A percentile compares a stretch with the other conserved stretches of the same genome.
Conservation (phyloP, 2,888 invertebrate species). For the Colletes collaris region DNA sequence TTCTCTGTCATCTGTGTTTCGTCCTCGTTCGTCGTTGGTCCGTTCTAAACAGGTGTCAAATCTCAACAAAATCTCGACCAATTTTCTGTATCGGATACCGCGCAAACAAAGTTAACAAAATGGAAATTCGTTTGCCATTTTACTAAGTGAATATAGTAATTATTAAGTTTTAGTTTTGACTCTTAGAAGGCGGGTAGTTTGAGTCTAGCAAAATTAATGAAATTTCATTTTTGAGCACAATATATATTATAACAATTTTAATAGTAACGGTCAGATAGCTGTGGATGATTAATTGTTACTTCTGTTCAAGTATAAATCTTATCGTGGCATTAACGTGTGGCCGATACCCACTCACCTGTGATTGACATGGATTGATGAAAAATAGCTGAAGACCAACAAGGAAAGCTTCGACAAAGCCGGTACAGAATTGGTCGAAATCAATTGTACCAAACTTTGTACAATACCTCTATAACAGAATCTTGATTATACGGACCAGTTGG, state of each 20-base stretch:
- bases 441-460: neutral
- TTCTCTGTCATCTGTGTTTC: conserved; percentile 6
- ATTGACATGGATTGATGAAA: conserved; percentile 47
- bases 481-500: too few species aligned
- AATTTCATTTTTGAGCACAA: too few species aligned
- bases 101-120: neutral
- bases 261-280: neutral
- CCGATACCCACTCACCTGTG: conserved; percentile 36
- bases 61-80: neutral
- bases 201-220: too few species aligned
- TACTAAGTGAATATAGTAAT: too few species aligned
- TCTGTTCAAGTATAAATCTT: conserved; percentile 23
- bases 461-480: too few species aligned
- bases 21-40: neutral
- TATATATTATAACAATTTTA: neutral
- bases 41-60: conserved; percentile 1
- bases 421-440: neutral
- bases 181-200: too few species aligned
- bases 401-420: conserved; percentile 1
- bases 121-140: too few species aligned
- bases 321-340: conserved; percentile 24
- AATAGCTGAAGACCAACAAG: conserved; percentile 16
- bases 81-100: conserved; percentile 1
- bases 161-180: too few species aligned
- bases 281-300: conserved; percentile 32